Evolutionary conservation across 2,888 invertebrate genomes (phyloP).

Genomic region (Eugnorisma glareosa): DNA sequence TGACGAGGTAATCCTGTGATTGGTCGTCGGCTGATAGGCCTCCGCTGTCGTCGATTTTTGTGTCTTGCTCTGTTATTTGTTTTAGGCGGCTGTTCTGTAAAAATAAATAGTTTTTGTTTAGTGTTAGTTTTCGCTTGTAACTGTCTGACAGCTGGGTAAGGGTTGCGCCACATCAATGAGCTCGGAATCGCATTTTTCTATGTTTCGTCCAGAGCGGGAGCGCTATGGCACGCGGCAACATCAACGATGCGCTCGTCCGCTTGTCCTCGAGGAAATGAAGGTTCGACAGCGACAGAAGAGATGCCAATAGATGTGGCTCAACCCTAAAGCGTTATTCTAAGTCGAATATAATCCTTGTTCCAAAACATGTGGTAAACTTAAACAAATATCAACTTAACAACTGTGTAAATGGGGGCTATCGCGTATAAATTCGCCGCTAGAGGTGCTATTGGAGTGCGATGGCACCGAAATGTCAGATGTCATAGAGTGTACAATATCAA

Average conservation of each 20-base stretch:
- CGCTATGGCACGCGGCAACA: too few relatives aligned
- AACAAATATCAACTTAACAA: neutral
- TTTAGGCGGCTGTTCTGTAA: conserved; percentile 46
- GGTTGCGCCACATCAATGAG: neutral
- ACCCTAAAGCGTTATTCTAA: neutral
- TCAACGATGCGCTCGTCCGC: too few relatives aligned
- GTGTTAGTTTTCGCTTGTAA: neutral
- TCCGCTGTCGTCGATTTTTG: conserved; percentile 58
- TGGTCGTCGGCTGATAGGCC: conserved; percentile 36
- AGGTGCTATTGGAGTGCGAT: too few relatives aligned
- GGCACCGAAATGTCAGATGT: too few relatives aligned
- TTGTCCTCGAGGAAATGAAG: neutral
- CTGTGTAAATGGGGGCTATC: too few relatives aligned
- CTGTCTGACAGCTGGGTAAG: neutral
- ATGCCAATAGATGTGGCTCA: neutral
- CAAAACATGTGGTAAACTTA: neutral
- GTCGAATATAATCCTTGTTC: neutral
- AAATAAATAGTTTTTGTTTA: neutral
- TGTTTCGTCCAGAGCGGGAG: neutral
- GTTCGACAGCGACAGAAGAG: neutral
- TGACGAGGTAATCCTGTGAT: conserved; percentile 40
- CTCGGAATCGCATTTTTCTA: neutral
- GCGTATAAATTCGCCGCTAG: too few relatives aligned
- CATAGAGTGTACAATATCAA: too few relatives aligned
- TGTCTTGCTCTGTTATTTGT: conserved; percentile 29